phyloP scores from a whole-genome alignment of 2,888 invertebrate species.

The Nomada lathburiana region DNA sequence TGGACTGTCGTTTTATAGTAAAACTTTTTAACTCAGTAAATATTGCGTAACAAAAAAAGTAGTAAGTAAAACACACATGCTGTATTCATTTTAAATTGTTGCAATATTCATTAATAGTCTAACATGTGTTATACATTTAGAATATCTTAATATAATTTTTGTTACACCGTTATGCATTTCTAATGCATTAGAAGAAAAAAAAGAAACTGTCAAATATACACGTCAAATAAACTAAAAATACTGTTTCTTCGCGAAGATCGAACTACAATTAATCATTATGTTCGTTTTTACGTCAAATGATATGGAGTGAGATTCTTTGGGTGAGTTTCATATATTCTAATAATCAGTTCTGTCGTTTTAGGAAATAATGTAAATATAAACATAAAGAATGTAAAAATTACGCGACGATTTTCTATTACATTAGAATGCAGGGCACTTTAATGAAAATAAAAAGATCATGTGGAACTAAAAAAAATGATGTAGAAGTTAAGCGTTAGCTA shows the following conservation, averaged over 20 bases:
- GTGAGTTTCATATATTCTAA: conserved; percentile 18
- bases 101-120: conserved; percentile 35
- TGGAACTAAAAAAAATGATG: conserved; percentile 7
- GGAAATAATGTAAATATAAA: conserved; percentile 29
- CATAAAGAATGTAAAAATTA: neutral
- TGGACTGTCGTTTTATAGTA: neutral
- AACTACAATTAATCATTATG: conserved; percentile 19
- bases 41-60: conserved; percentile 3
- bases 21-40: conserved; percentile 7
- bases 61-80: neutral
- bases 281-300: conserved; percentile 26
- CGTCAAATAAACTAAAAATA: conserved; percentile 33
- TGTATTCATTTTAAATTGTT: conserved; percentile 35
- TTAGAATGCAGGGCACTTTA: neutral
- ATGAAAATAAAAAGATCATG: neutral
- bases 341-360: conserved; percentile 32
- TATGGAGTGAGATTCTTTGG: conserved; percentile 35
- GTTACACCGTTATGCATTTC: conserved; percentile 21
- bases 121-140: conserved; percentile 30
- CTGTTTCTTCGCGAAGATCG: conserved; percentile 24
- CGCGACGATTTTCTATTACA: neutral
- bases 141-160: conserved; percentile 30
- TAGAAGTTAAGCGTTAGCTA: conserved; percentile 43
- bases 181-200: conserved; percentile 34
- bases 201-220: conserved; percentile 27